A percentile compares a stretch with the other conserved stretches of the same genome.
These are phyloP conservation scores for Onychorhynchus coronatus DNA, from an alignment of 2,113 vertebrate genomes.

Conservation along the genomic window DNA sequence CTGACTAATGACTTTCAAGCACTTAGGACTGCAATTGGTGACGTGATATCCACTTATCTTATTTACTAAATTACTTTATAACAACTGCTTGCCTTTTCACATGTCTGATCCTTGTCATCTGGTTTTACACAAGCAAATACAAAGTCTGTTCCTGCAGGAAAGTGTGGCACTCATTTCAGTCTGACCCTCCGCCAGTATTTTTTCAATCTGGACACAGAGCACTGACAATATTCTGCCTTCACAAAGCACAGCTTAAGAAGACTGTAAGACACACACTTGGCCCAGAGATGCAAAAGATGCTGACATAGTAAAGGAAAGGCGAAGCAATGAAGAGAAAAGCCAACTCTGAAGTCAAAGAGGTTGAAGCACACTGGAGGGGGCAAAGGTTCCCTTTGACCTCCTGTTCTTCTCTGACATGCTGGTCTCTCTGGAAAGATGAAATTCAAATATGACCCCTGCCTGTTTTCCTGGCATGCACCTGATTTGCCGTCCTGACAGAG, in stretches of 20 bases:
- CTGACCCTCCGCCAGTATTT: background rate
- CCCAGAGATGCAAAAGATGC: background rate
- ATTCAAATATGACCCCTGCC: background rate
- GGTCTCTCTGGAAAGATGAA: background rate
- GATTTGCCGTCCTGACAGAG: background rate
- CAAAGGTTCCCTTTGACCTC: background rate
- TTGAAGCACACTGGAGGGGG: background rate
- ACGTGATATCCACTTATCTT: constrained; percentile 7
- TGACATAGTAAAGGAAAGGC: background rate
- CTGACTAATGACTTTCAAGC: constrained; percentile 14
- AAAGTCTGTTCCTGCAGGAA: background rate
- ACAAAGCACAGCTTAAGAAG: background rate
- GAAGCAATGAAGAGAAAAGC: background rate
- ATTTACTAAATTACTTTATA: constrained; percentile 3
- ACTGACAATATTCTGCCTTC: background rate
- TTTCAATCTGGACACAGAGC: background rate
- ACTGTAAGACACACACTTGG: background rate
- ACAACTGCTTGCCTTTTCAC: background rate
- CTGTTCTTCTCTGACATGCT: rapidly evolving
- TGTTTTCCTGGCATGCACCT: background rate
- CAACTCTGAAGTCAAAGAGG: background rate
- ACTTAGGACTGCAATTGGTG: background rate
- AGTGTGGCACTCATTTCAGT: background rate
- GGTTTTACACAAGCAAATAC: background rate
- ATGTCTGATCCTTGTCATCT: background rate